Evolutionary conservation across 2,888 invertebrate genomes (phyloP).

Genomic region (Scaptomyza caliginosa): DNA sequence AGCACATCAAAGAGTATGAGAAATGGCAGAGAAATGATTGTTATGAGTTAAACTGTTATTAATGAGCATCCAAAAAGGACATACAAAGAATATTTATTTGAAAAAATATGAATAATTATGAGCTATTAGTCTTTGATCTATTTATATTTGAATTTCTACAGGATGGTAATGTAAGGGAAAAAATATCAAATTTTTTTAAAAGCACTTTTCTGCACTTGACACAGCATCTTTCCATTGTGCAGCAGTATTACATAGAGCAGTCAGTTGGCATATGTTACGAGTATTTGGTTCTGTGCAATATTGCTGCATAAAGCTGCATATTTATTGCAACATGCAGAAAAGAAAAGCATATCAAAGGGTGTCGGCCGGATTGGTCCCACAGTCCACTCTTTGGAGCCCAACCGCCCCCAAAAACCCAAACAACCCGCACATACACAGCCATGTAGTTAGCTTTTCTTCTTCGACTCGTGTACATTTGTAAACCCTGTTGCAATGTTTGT

Average conservation of each 20-base stretch:
- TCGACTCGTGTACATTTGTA: constrained; percentile 43
- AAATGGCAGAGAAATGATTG: neutral
- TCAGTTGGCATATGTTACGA: constrained; percentile 57
- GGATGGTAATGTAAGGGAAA: too few relatives aligned
- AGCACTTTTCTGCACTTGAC: constrained; percentile 23
- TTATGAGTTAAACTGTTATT: neutral
- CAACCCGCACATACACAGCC: constrained; percentile 1
- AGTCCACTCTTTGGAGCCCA: constrained; percentile 35
- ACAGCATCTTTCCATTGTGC: constrained; percentile 23
- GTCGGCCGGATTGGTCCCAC: constrained; percentile 33
- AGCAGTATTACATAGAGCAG: constrained; percentile 13
- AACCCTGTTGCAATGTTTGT: constrained; percentile 58
- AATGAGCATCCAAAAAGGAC: neutral
- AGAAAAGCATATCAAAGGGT: constrained; percentile 74
- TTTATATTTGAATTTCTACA: constrained; percentile 16
- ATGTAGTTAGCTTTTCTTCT: neutral
- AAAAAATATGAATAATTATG: neutral
- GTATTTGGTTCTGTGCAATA: constrained; percentile 15
- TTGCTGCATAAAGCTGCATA: constrained; percentile 75
- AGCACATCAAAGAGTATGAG: constrained; percentile 1
- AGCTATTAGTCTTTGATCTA: neutral
- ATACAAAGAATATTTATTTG: neutral
- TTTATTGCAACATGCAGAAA: constrained; percentile 79
- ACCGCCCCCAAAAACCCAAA: constrained; percentile 13
- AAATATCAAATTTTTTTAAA: constrained; percentile 30